Evolutionary conservation across 2,113 vertebrate species (phyloP), one percentile per base, ranked within the genome.

Genomic region (Petromus typicus): DNA sequence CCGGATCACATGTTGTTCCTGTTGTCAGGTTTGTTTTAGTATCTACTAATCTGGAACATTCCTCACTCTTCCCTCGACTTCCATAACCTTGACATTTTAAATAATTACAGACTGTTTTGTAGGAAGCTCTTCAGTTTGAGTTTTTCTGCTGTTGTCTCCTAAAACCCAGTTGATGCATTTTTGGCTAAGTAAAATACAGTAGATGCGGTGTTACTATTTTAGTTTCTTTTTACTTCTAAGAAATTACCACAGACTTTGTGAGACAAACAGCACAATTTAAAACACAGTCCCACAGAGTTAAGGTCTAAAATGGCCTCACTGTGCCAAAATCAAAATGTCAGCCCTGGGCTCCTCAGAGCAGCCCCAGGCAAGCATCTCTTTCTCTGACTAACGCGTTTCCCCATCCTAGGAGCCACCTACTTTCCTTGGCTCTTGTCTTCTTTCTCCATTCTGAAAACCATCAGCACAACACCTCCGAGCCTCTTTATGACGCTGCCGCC

Each of bases 61-160:
- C 13, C 10, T 66, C 51, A 69, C 57, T 86, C 27, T 85, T 80
- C 84, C 37, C 34, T 73, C 20, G 57, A 73, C 27, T 79, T 89
- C 71, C 30, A 40, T 32, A 61, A 83, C 17, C 69, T 89, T 73
- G 51, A 79, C 63, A 69, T 59, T 75, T 61, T 27, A 48, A 87
- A 76, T 83, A 71, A 40, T 45, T 63, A 57, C 4, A 23, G 17
- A 7, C 34, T 25, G 23, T 71, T 82, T 69, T 61, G 45, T 51
- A 79, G 40, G 82, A 64, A 8, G 7, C 54, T 45, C 57, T 57
- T 92, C 63, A 57, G 0, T 75, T 61, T 82, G 83, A 12, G 16
- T 85, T 86, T 86, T 23, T 82, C 63, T 95, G 86, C 73, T 90
- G 40, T 32, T 86, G 57, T 43, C 22, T 96, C 57, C 57, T 82